These are phyloP conservation scores for Oxyruncus cristatus DNA, from an alignment of 2,113 vertebrate genomes.

Conservation along the genomic window DNA sequence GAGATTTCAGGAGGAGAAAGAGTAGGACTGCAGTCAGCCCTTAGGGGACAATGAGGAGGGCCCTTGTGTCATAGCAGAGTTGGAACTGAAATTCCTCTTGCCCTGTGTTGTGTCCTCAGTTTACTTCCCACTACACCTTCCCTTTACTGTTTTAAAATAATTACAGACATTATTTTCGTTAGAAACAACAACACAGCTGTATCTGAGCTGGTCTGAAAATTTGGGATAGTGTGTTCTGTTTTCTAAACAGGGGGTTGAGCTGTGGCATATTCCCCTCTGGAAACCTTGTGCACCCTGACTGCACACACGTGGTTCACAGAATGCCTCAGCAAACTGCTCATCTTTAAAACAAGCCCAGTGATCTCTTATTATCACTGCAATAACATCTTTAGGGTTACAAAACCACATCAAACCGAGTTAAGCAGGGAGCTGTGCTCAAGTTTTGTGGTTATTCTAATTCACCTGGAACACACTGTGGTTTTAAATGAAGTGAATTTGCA, in stretches of 20 bases:
- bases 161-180: background rate
- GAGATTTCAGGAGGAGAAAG: background rate
- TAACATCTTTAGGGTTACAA: background rate
- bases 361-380: background rate
- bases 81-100: background rate
- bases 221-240: accelerated
- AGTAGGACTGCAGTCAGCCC: background rate
- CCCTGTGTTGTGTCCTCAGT: background rate
- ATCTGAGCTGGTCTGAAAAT: background rate
- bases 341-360: background rate
- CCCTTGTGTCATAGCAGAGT: background rate
- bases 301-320: background rate
- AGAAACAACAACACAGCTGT: background rate
- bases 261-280: background rate
- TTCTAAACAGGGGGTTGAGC: background rate
- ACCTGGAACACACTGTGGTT: background rate
- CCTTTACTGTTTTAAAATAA: background rate
- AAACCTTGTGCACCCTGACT: background rate
- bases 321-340: background rate
- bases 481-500: background rate
- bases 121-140: background rate
- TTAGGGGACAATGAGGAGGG: background rate
- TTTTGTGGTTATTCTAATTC: background rate
- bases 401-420: background rate
- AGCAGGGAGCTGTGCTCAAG: background rate